Conservation (phyloP, 2,888 invertebrate species). For the Metellina segmentata region DNA sequence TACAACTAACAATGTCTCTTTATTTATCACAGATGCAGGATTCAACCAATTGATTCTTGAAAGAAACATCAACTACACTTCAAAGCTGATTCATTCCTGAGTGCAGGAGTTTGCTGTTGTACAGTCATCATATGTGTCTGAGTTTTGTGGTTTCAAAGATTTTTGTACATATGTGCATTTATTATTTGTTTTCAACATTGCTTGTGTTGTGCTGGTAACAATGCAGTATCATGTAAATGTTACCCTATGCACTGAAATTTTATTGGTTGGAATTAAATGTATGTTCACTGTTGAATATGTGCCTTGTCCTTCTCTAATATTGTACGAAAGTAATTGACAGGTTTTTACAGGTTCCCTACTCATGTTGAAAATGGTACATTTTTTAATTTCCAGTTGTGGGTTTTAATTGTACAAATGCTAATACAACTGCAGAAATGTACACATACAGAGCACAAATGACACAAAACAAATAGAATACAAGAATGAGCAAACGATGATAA, state of each 20-base stretch:
- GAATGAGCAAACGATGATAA: no score
- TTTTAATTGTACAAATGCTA: no score
- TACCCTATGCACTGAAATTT: neutral
- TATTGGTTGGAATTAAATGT: neutral
- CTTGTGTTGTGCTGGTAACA: neutral
- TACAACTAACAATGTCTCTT: neutral
- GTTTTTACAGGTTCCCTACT: no score
- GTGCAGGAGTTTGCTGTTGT: conserved; percentile 42
- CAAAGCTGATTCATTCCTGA: neutral
- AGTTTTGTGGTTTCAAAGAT: neutral
- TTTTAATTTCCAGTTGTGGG: no score
- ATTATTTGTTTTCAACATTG: conserved; percentile 4
- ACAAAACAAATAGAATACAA: no score
- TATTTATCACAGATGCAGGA: conserved; percentile 20
- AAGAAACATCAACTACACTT: neutral
- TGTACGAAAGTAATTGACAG: no score
- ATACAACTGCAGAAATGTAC: no score
- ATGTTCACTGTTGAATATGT: neutral
- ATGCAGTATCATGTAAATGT: neutral
- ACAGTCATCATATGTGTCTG: conserved; percentile 52
- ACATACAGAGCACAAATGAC: no score
- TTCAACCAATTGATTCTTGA: conserved; percentile 26
- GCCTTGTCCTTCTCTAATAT: no score
- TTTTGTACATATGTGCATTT: conserved; percentile 30
- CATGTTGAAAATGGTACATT: no score